A percentile compares a stretch with the other conserved stretches of the same genome.
Evolutionary conservation across 2,797 vertebrate species (phyloP).

Genomic region (Sebastes hopkinsi): DNA sequence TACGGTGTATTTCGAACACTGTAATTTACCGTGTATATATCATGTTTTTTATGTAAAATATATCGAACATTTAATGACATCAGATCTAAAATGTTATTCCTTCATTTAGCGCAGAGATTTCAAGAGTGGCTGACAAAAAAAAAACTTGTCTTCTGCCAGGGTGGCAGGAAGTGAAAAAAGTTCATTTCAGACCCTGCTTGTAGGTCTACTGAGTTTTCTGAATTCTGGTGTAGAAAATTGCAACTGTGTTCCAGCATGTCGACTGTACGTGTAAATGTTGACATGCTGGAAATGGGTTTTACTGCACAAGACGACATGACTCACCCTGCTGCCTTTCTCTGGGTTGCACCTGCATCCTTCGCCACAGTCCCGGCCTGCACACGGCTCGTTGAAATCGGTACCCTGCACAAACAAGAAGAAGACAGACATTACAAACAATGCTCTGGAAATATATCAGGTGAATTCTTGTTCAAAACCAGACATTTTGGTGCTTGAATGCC

Average conservation of each 20-base stretch:
- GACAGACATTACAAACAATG: not conserved
- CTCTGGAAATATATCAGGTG: not conserved
- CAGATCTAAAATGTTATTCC: too few species aligned
- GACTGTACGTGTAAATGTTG: not conserved
- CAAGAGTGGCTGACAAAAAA: too few species aligned
- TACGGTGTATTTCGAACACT: too few species aligned
- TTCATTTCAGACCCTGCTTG: too few species aligned
- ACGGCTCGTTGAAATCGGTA: slow-evolving; percentile 80
- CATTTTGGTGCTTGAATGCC: not conserved
- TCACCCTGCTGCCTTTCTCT: slow-evolving; percentile 92
- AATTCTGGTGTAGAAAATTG: not conserved
- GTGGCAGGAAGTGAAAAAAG: too few species aligned
- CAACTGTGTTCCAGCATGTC: not conserved
- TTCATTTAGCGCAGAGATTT: too few species aligned
- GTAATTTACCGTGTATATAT: too few species aligned
- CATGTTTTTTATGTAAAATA: too few species aligned
- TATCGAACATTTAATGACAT: too few species aligned
- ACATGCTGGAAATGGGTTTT: not conserved
- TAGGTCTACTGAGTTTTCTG: not conserved
- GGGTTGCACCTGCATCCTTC: slow-evolving; percentile 87
- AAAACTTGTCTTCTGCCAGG: too few species aligned
- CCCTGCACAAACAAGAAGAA: slow-evolving; percentile 78
- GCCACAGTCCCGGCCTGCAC: slow-evolving; percentile 88
- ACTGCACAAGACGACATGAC: slow-evolving; percentile 41
- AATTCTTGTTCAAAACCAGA: not conserved